Evolutionary conservation across 2,888 invertebrate species (phyloP), one percentile per base, ranked within the genome.

Genomic region (Latrodectus elegans): DNA sequence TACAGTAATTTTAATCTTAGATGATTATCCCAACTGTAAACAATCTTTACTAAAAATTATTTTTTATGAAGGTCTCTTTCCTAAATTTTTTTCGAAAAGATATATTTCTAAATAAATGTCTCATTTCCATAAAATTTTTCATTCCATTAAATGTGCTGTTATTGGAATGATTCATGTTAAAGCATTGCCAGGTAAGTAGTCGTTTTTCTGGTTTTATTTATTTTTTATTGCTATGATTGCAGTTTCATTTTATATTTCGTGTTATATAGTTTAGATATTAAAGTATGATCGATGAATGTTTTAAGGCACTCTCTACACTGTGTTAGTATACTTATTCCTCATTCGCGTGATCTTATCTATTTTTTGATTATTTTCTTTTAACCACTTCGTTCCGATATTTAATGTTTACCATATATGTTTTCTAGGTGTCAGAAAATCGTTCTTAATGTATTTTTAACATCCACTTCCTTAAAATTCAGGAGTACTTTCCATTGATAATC

Each of bases 91-190:
- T 72, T 9, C 9, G 1, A 4, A 49, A 68, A n/a, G 12, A 49
- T 9, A n/a, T 38, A 75, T 64, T 26, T 26, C 11, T 12, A n/a
- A 51, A 26, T 55, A 26, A 15, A 87, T 88, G 88, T 53, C 74
- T 26, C 73, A 74, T 12, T 88, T 83, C 64, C 15, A n/a, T 38
- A 71, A 76, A 26, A 11, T 88, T 17, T 88, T 88, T 77, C 17
- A 68, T 51, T 84, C 80, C 67, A 64, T 74, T 1, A 84, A 80
- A 72, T 88, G 84, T 84, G 67, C 80, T 60, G 70, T 95, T 60
- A 94, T 96, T 90, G 95, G 95, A 80, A 95, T 96, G 95, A 93
- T 96, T 81, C 95, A 96, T 91, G 93, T 95, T 2, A 93, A 93
- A 90, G 94, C 95, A 71, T 92, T 95, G 86, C 95, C 95, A 52